phyloP scores from a whole-genome alignment of 53 echinoderm and acorn worm species.

The Hippasteria phrygiana region DNA sequence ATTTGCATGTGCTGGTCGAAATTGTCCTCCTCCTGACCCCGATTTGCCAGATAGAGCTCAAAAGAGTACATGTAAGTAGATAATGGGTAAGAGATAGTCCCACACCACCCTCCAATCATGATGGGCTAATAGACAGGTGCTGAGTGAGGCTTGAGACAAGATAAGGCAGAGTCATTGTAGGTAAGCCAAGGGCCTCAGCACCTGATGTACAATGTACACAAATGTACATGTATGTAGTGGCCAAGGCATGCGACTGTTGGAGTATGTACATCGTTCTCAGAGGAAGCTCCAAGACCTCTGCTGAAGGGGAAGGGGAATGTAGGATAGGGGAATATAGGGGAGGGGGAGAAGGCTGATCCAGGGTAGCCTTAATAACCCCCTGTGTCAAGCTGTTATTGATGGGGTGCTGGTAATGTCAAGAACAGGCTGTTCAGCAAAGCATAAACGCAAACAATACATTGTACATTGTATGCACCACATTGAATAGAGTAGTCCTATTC shows the following conservation, averaged over 20 bases:
- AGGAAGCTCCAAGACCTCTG: no score
- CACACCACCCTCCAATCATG: background rate
- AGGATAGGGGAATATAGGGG: no score
- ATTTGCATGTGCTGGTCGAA: background rate
- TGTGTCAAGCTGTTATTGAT: no score
- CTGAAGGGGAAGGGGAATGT: no score
- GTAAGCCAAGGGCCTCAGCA: background rate
- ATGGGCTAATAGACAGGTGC: slow-evolving; percentile 4
- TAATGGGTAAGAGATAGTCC: background rate
- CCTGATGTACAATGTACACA: background rate
- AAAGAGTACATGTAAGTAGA: background rate
- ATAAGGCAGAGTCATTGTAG: background rate
- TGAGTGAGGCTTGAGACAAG: background rate
- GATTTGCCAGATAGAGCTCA: background rate
- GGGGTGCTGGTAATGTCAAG: no score
- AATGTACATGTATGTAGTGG: background rate
- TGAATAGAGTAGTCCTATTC: no score
- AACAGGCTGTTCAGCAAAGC: no score
- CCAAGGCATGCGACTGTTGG: background rate
- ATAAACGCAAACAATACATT: no score
- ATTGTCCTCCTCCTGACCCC: background rate
- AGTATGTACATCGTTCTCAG: background rate
- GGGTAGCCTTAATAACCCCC: no score
- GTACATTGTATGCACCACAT: no score
- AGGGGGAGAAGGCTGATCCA: no score